Base-by-base conservation (phyloP, 1,140 invertebrate species). In the Orussus abietinus region DNA sequence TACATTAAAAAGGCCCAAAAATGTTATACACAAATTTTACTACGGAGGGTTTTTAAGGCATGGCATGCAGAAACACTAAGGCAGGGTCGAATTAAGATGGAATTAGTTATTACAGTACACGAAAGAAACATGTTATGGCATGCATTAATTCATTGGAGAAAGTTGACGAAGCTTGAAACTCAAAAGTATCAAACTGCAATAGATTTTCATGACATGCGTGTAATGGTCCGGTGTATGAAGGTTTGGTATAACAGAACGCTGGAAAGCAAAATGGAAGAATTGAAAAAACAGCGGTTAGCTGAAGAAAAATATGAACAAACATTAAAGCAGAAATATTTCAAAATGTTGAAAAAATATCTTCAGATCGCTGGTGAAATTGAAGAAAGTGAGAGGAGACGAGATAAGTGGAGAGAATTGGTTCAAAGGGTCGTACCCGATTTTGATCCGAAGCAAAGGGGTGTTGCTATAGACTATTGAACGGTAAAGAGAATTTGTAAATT, bases 391-490 rank as follows among this genome's bases (percentile, higher is more conserved):
- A 55, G 38, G 14, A 51, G 58, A 17, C 69, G 56, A 37, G 38
- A 66, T 0, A 42, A 61, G 33, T 62, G 65, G 55, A 51, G 68
- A 40, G 52, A 59, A 34, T 39, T 72, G 4, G 66, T 73, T 4
- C 60, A 62, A 45, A 57, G 53, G 41, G 51, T 72, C 18, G 55
- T 69, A 42, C 65, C 67, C 29, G 64, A 69, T 30, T 64, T 67
- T 47, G 44, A 64, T 38, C 58, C 69, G 1, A 64, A 49, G 22
- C 36, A 57, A n/a, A 57, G 58, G 25, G 64, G 59, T 17, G 54
- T 66, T 29, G 42, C 55, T 18, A 45, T 62, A 20, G 60, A 68
- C 30, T 45, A 64, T 31, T 70, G 36, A 58, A 39, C 17, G 18
- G 17, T 20, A 35, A 34, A 42, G 22, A 42, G 28, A 12, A 35